These are phyloP conservation scores for Grapholita molesta DNA, from an alignment of 1,140 invertebrate species.

Conservation along the genomic window DNA sequence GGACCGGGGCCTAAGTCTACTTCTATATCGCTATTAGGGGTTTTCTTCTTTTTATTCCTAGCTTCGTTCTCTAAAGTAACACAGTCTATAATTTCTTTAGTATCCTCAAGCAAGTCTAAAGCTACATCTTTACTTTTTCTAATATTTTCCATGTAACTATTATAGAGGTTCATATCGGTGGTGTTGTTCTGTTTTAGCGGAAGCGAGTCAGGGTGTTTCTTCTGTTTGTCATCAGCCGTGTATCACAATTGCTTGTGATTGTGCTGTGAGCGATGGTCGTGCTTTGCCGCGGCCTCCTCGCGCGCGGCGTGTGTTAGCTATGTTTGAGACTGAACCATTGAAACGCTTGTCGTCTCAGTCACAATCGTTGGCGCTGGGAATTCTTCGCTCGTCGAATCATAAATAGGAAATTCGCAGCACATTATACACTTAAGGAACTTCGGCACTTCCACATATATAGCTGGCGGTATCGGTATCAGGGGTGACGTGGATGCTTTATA, in stretches of 20 bases:
- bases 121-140: constrained; percentile 60
- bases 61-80: constrained; percentile 24
- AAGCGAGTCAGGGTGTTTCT: constrained; percentile 67
- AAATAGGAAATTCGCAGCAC: constrained; percentile 93
- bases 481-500: constrained; percentile 93
- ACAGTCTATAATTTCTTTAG: constrained; percentile 59
- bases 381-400: constrained; percentile 86
- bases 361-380: constrained; percentile 81
- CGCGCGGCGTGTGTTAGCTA: constrained; percentile 85
- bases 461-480: constrained; percentile 90
- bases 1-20: constrained; percentile 52
- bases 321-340: constrained; percentile 86
- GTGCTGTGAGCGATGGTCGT: constrained; percentile 39
- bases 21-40: constrained; percentile 41
- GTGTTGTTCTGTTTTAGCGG: constrained; percentile 70
- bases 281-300: constrained; percentile 65
- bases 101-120: constrained; percentile 63
- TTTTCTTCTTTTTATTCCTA: constrained; percentile 39
- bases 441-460: constrained; percentile 90
- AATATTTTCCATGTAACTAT: constrained; percentile 67
- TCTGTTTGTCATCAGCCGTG: constrained; percentile 60
- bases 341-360: constrained; percentile 86
- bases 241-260: constrained; percentile 70
- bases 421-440: constrained; percentile 88
- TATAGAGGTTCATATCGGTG: constrained; percentile 69